Conservation (phyloP, 2,797 vertebrate genomes). For the Taenioides sp. region DNA sequence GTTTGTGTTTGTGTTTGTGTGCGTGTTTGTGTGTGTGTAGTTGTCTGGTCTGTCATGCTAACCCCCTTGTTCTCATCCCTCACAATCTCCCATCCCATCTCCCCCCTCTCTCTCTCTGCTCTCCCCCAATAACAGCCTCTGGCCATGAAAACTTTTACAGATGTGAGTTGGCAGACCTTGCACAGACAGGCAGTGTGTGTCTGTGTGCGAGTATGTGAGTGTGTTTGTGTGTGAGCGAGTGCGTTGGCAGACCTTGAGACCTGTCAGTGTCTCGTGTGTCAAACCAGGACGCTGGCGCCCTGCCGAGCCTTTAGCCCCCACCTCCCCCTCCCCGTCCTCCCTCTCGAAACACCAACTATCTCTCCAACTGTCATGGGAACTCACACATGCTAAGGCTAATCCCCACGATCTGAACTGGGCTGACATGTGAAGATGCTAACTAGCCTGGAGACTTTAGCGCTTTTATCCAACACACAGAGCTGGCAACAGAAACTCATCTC, state of each 20-base stretch:
- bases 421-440: slow-evolving; percentile 41
- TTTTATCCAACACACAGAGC: slow-evolving; percentile 32
- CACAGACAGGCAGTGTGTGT: slow-evolving; percentile 38
- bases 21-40: slow-evolving; percentile 12
- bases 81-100: slow-evolving; percentile 31
- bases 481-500: slow-evolving; percentile 30
- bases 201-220: slow-evolving; percentile 12
- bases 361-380: slow-evolving; percentile 16
- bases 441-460: slow-evolving; percentile 36
- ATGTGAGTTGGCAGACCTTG: slow-evolving; percentile 74
- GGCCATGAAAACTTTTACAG: slow-evolving; percentile 76
- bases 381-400: slow-evolving; percentile 25
- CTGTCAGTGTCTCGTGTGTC: slow-evolving; percentile 74
- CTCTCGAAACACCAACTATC: slow-evolving; percentile 16
- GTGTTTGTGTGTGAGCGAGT: slow-evolving; percentile 27
- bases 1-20: slow-evolving; percentile 27
- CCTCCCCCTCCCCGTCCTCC: not conserved
- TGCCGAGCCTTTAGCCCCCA: slow-evolving; percentile 39
- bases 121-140: slow-evolving; percentile 62
- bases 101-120: slow-evolving; percentile 10
- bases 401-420: slow-evolving; percentile 30
- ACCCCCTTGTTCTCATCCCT: slow-evolving; percentile 36
- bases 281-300: slow-evolving; percentile 67
- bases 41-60: slow-evolving; percentile 34
- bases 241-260: slow-evolving; percentile 74